Evolutionary conservation across 35 echinoderm and acorn worm genomes (phyloP).

Genomic region (Hemicentrotus pulcherrimus): DNA sequence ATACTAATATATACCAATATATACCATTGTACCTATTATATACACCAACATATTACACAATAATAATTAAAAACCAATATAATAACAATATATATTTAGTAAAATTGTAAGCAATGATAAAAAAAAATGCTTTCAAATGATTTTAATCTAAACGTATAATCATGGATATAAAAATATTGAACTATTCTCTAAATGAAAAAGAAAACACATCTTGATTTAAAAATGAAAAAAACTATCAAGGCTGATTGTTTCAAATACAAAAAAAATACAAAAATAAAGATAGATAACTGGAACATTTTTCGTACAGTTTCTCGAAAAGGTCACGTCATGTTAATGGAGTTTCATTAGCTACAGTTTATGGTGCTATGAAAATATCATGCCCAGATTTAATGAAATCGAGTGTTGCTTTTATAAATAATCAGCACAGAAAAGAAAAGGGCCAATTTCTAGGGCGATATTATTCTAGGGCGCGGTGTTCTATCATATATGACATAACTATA

Average conservation of each 20-base stretch:
- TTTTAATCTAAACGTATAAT: too few relatives aligned
- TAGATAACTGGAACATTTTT: background rate
- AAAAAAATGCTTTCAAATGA: too few relatives aligned
- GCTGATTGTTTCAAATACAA: background rate
- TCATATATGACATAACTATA: slow-evolving; percentile 7
- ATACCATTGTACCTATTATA: too few relatives aligned
- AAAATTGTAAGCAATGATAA: too few relatives aligned
- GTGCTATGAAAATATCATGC: slow-evolving; percentile 10
- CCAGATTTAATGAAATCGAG: slow-evolving; percentile 12
- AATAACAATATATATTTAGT: too few relatives aligned
- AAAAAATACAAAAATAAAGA: too few relatives aligned
- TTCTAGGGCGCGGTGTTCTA: background rate
- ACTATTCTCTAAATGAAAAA: too few relatives aligned
- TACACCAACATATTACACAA: too few relatives aligned
- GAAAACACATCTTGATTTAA: too few relatives aligned
- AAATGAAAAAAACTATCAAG: background rate
- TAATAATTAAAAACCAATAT: too few relatives aligned
- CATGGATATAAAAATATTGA: too few relatives aligned
- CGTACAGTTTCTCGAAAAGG: background rate
- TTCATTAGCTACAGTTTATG: background rate
- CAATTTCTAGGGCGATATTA: slow-evolving; percentile 18
- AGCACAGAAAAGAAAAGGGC: background rate
- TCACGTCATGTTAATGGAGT: background rate
- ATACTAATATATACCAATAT: too few relatives aligned
- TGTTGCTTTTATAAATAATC: slow-evolving; percentile 20